Base-by-base conservation (phyloP, 2,113 vertebrate genomes). In the Amphilophus citrinellus region DNA sequence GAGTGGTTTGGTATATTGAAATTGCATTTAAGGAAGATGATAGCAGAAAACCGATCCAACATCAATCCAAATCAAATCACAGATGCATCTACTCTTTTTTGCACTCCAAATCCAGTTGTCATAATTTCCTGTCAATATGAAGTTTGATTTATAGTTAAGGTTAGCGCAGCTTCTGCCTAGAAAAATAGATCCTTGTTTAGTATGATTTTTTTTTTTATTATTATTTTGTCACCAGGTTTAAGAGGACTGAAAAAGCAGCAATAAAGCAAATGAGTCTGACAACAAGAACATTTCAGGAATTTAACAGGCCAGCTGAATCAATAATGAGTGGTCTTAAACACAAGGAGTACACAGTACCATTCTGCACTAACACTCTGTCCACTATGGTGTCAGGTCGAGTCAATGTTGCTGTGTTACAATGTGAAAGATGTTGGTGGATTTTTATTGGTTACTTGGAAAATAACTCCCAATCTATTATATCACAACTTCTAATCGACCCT, bases 271-370 rank as follows among this genome's bases (percentile, higher is more conserved):
- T 32, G 79, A 68, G 77, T 79, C 27, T 44, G 35, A 53, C 13
- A 35, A 39, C 20, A 1, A 83, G 89, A 91, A 83, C 75, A 85
- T 89, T 66, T 89, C 53, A 88, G 82, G 93, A 94, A 92, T 93
- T 92, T 85, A 58, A 84, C 77, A 30, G 61, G 20, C 68, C 89
- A 91, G 83, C 87, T 91, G 77, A 91, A 93, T 84, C 87, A 90
- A 92, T 92, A 87, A 86, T 56, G 10, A 60, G 35, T 57, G 58
- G 30, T 6, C 14, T 77, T 83, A 59, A 83, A 87, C 88, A 87
- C 85, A 58, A 63, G 59, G 37, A 58, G 53, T 73, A 62, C 61
- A 86, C 80, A 87, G 79, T 47, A 61, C 30, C 62, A 42, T 32
- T 79, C 58, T 14, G 61, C n/a, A 10, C 50, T 20, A 60, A 65